Evolutionary conservation across 2,113 vertebrate genomes (phyloP).

Genomic region (Gavialis gangeticus): DNA sequence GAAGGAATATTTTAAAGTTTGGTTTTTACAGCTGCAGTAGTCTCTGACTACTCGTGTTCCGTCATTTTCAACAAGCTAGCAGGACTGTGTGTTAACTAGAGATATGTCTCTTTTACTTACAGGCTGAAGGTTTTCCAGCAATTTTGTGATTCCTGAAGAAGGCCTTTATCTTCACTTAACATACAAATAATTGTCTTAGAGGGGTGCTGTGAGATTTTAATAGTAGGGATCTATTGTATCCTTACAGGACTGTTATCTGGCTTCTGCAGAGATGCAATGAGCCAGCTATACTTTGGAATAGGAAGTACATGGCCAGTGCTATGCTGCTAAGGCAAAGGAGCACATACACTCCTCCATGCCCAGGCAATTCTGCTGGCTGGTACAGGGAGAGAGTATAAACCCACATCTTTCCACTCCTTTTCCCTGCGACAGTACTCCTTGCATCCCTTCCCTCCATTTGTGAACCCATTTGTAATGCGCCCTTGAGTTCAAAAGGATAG

Average conservation of each 20-base stretch:
- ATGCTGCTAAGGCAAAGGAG: neutral
- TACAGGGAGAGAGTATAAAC: neutral
- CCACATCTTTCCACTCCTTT: neutral
- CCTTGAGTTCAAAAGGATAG: neutral
- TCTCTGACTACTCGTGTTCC: neutral
- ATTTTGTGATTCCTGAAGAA: neutral
- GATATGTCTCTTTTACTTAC: fast-evolving
- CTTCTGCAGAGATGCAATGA: neutral
- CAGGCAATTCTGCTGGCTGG: neutral
- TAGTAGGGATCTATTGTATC: neutral
- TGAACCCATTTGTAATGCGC: neutral
- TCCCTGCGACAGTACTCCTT: neutral
- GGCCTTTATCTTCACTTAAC: neutral
- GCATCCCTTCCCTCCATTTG: neutral
- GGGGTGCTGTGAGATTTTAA: neutral
- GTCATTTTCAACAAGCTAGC: neutral
- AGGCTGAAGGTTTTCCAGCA: neutral
- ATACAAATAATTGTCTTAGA: neutral
- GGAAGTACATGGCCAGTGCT: neutral
- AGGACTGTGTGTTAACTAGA: fast-evolving
- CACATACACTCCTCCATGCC: neutral
- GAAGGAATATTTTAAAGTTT: neutral
- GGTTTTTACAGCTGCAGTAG: too few species aligned
- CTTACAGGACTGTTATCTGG: fast-evolving
- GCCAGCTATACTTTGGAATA: neutral